Base-by-base conservation (phyloP, 2,797 vertebrate species). In the Varecia variegata region DNA sequence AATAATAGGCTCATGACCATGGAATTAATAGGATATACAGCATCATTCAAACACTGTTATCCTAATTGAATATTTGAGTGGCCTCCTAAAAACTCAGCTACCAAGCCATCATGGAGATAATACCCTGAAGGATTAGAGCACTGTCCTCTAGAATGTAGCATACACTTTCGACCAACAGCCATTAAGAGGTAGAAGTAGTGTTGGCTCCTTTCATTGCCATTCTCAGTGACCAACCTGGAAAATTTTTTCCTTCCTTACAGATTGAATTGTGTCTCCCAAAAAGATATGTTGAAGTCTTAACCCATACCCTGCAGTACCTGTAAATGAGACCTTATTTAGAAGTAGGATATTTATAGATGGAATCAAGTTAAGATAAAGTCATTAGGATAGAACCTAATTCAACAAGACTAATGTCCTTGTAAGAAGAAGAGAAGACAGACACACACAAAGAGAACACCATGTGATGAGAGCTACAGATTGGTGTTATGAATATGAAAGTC, bases 401-500 rank as follows among this genome's bases (percentile, higher is more conserved):
- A 73, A 54, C 14, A 15, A 43, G 23, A 30, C 23, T n/a, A 73
- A 20, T 27, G 17, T 43, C n/a, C 5, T 76, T 58, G 56, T 23
- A 40, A 83, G 35, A 81, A 47, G 25, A 56, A 12, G 18, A 56
- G 21, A 77, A 89, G 32, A 40, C 1, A 74, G 12, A 68, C 4
- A 8, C 45, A 70, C 2, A 30, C 60, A 5, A 30, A 5, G 5
- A 65, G 40, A 74, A 30, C 4, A 20, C 2, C 27, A 21, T 13
- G 5, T 68, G n/a, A 50, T 11, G 38, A 60, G 38, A 32, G 23
- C 23, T 30, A 6, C 50, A 50, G 32, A 52, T 18, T 52, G 18
- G 40, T 23, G 17, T 27, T 85, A 67, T 1, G 17, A 18, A 25
- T 18, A 11, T 32, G 3, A 0, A 70, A 79, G 10, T 1, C 0